Evolutionary conservation across 2,797 vertebrate species (phyloP).

Genomic region (Syngnathus rostellatus): DNA sequence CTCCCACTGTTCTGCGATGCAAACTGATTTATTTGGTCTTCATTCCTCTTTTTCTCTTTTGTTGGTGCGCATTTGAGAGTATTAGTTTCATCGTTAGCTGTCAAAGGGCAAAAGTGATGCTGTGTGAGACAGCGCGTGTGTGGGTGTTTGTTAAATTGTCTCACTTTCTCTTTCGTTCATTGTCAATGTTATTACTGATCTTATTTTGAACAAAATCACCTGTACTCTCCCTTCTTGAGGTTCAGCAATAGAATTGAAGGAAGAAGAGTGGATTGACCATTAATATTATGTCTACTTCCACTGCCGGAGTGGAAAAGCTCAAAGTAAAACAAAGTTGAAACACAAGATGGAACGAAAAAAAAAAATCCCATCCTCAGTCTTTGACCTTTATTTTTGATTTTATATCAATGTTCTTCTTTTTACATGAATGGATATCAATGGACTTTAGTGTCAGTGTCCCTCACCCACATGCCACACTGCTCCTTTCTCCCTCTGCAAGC

Average conservation of each 20-base stretch:
- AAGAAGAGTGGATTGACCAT: conserved; percentile 32
- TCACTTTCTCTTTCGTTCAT: conserved; percentile 38
- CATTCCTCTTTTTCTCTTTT: conserved; percentile 16
- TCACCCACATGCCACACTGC: conserved; percentile 78
- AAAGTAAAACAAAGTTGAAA: conserved; percentile 13
- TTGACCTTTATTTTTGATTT: conserved; percentile 73
- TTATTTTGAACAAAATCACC: conserved; percentile 20
- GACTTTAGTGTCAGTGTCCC: conserved; percentile 76
- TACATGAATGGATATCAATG: conserved; percentile 79
- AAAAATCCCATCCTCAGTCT: conserved; percentile 65
- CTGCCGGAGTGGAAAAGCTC: conserved; percentile 7
- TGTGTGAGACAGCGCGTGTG: conserved; percentile 2
- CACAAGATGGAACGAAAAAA: conserved; percentile 14
- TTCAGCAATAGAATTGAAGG: conserved; percentile 33
- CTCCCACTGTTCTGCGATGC: conserved; percentile 43
- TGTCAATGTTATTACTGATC: conserved; percentile 31
- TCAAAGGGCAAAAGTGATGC: conserved; percentile 15
- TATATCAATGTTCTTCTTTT: conserved; percentile 75
- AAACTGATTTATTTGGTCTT: conserved; percentile 3
- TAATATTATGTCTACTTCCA: conserved; percentile 23
- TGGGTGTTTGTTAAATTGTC: conserved; percentile 22
- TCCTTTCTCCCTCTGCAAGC: conserved; percentile 73
- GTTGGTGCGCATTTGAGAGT: conserved; percentile 47
- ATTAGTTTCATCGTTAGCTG: conserved; percentile 36
- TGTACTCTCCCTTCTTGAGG: conserved; percentile 34